Conservation (phyloP, 2,113 vertebrate species). For the Oenanthe oenanthe region DNA sequence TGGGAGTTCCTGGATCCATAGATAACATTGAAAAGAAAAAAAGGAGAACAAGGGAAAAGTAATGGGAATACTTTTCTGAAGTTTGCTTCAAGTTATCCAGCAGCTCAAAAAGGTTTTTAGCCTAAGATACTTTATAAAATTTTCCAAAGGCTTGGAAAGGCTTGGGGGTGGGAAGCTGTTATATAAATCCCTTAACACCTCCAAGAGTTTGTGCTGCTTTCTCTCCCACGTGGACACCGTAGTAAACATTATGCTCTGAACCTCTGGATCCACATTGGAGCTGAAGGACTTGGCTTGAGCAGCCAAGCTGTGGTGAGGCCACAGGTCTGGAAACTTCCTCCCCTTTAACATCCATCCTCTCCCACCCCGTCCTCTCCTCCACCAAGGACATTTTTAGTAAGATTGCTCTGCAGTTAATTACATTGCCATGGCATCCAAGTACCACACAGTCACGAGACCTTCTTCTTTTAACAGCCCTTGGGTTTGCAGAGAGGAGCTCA, state of each 20-base stretch:
- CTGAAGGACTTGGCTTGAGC: neutral
- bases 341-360: neutral
- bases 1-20: neutral
- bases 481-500: neutral
- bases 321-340: neutral
- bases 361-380: constrained; percentile 4
- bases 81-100: neutral
- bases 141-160: neutral
- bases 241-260: neutral
- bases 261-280: neutral
- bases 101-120: neutral
- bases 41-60: neutral
- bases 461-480: constrained; percentile 35
- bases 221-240: fast-evolving
- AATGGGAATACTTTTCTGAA: neutral
- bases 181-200: neutral
- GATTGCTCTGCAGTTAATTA: constrained; percentile 44
- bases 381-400: constrained; percentile 63
- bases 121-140: neutral
- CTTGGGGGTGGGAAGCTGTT: constrained; percentile 24
- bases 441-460: constrained; percentile 56
- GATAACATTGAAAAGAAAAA: neutral
- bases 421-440: constrained; percentile 62
- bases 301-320: neutral
- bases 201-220: neutral